Percentiles rank a stretch among this genome's conserved stretches.
phyloP scores from a whole-genome alignment of 2,888 invertebrate genomes.

The Hyposoter dolosus region DNA sequence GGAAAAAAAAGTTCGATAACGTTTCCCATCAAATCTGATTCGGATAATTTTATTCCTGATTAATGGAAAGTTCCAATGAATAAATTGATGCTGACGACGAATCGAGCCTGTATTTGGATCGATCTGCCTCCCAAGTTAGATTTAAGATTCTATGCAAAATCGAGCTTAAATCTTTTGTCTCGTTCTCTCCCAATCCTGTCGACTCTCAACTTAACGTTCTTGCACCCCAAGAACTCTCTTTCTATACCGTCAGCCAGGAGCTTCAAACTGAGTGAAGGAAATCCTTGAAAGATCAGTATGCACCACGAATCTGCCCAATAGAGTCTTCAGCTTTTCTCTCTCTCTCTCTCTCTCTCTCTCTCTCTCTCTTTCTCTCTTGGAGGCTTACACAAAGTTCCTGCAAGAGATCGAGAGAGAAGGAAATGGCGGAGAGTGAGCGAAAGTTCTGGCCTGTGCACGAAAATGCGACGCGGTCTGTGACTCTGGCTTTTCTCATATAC shows the following conservation, averaged over 20 bases:
- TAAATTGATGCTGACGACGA: conserved; percentile 30
- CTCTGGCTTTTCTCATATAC: conserved; percentile 33
- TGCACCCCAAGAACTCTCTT: conserved; percentile 18
- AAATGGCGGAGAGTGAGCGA: conserved; percentile 17
- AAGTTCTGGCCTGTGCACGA: conserved; percentile 30
- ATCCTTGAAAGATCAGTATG: conserved; percentile 57
- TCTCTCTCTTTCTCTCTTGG: conserved; percentile 9
- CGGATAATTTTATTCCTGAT: conserved; percentile 11
- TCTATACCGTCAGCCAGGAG: background rate
- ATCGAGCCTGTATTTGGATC: conserved; percentile 14
- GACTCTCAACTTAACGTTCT: conserved; percentile 43
- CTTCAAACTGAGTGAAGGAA: conserved; percentile 28
- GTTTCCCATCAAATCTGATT: background rate
- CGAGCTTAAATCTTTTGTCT: conserved; percentile 34
- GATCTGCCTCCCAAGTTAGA: conserved; percentile 15
- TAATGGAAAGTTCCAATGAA: conserved; percentile 27
- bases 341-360: conserved; percentile 5
- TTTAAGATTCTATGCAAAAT: conserved; percentile 46
- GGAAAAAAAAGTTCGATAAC: background rate
- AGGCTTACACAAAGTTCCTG: conserved; percentile 49
- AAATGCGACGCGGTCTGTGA: conserved; percentile 51
- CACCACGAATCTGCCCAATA: conserved; percentile 61
- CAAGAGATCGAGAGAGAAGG: conserved; percentile 30
- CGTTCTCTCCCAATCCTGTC: conserved; percentile 12
- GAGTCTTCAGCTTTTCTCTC: conserved; percentile 33